Base-by-base conservation (phyloP, 2,888 invertebrate genomes). In the Craniophora ligustri region DNA sequence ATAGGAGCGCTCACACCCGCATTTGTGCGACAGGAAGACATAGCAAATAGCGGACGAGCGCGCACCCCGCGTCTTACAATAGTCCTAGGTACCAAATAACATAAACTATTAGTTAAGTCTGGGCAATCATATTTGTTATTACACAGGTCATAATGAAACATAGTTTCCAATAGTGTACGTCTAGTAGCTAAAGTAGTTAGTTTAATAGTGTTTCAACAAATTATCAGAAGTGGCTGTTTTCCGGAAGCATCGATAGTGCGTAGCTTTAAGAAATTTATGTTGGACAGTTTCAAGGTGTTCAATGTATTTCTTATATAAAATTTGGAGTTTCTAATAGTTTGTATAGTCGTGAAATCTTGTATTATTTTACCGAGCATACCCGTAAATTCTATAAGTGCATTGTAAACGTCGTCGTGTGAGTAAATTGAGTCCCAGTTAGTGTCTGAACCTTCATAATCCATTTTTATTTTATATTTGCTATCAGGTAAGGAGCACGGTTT, bases 51-150 rank as follows among this genome's bases (percentile, higher is more conserved):
- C 18, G 4, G 11, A 2, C 11, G 11, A 3, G 2, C 23, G 11
- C 23, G 19, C 13, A 15, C 23, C 23, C 8, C 23, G 2, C 15
- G 23, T 7, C 14, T 6, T 2, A 34, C 8, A 10, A 34, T 16
- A 23, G 16, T 14, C 16, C 34, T 44, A 8, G 44, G 34, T 11
- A 34, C 44, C 21, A 15, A 11, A 13, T 39, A 39, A 28, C 16
- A 16, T 8, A 39, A 16, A 1, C n/a, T 39, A 13, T 39, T 28
- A 3, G 26, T 16, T 6, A 39, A 3, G 5, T 16, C 15, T 6
- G 11, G 16, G 19, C 39, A 39, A 8, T 39, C 28, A 16, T 26
- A 39, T 3, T 16, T 39, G 15, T 39, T 39, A 14, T 39, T 26
- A n/a, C 39, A 39, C n/a, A 39, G 5, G n/a, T 16, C 11, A 30